Conservation (phyloP, 1,140 invertebrate species). For the Drosophila azteca region DNA sequence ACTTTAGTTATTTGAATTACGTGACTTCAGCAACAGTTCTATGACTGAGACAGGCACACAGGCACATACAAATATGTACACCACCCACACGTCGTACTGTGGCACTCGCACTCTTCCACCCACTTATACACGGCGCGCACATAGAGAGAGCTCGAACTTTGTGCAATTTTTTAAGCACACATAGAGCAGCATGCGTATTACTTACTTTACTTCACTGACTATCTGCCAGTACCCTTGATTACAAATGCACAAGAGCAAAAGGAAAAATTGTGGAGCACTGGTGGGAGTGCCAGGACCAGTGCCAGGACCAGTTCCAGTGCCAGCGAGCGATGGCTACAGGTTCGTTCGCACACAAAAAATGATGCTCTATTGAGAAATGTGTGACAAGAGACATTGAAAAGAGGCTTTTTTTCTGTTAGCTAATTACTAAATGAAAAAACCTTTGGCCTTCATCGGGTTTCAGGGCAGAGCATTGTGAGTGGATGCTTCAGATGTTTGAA, state of each 20-base stretch:
- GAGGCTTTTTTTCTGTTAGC: neutral
- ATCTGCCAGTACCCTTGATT: slow-evolving; percentile 67
- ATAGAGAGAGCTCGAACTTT: slow-evolving; percentile 48
- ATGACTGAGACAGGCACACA: slow-evolving; percentile 64
- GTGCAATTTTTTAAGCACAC: slow-evolving; percentile 63
- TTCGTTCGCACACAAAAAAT: too few relatives aligned
- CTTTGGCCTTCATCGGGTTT: neutral
- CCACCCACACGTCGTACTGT: slow-evolving; percentile 16
- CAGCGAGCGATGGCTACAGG: neutral
- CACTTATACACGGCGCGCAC: slow-evolving; percentile 14
- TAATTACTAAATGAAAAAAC: too few relatives aligned
- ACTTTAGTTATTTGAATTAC: slow-evolving; percentile 82
- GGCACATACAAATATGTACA: too few relatives aligned
- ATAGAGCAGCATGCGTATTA: slow-evolving; percentile 53
- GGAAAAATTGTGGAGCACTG: slow-evolving; percentile 36
- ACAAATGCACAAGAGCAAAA: slow-evolving; percentile 64
- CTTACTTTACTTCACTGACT: slow-evolving; percentile 57
- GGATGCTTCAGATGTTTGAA: too few relatives aligned
- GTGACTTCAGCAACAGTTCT: slow-evolving; percentile 81
- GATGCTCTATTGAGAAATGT: too few relatives aligned
- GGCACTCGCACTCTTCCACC: slow-evolving; percentile 5
- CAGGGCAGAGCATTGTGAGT: too few relatives aligned
- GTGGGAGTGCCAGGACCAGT: slow-evolving; percentile 18
- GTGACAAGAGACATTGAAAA: neutral
- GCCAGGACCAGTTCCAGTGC: neutral